phyloP scores from a whole-genome alignment of 64 coral and sea anemone genomes.

The Stylophora pistillata region DNA sequence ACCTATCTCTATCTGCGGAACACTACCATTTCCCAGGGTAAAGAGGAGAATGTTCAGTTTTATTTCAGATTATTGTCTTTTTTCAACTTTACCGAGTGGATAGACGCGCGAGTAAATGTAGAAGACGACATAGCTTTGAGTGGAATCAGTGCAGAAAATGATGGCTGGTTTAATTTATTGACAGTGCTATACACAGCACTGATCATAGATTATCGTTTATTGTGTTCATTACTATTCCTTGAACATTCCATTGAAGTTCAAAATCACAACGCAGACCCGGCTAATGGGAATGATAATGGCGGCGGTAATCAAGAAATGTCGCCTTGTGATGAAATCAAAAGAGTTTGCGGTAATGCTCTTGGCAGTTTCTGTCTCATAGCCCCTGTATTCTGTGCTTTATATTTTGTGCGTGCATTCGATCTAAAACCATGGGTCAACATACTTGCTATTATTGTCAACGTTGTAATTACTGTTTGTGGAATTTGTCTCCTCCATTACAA shows the following conservation, averaged over 20 bases:
- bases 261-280: background rate
- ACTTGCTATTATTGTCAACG: conserved; percentile 7
- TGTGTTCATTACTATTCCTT: conserved; percentile 67
- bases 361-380: background rate
- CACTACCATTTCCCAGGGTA: background rate
- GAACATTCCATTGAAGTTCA: conserved; percentile 65
- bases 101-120: conserved; percentile 51
- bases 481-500: background rate
- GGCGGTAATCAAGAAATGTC: background rate
- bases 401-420: background rate
- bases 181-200: conserved; percentile 61
- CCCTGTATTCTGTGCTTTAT: background rate
- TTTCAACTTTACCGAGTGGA: conserved; percentile 65
- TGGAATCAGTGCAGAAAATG: background rate
- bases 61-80: conserved; percentile 74
- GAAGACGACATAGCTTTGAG: conserved; percentile 5
- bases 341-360: background rate
- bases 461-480: background rate
- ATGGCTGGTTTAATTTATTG: conserved; percentile 38
- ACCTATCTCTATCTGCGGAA: conserved; percentile 43
- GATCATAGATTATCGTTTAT: conserved; percentile 74
- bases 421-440: background rate
- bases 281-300: background rate
- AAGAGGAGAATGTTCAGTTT: conserved; percentile 44
- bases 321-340: background rate